Evolutionary conservation across 2,113 vertebrate genomes (phyloP).

Genomic region (Corvus hawaiiensis): DNA sequence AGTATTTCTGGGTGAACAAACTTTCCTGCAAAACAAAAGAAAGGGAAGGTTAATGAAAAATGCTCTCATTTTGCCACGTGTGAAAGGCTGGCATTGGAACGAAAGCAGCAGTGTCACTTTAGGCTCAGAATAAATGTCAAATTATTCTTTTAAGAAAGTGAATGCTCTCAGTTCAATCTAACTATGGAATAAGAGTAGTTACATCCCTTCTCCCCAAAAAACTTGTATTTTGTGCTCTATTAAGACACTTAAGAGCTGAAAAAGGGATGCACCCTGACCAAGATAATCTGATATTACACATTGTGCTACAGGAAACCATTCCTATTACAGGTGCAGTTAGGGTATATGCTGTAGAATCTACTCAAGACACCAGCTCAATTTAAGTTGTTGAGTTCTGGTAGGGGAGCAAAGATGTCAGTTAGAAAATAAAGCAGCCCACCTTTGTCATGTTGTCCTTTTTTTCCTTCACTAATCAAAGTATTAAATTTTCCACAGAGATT

Average conservation of each 20-base stretch:
- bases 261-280: background rate
- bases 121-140: background rate
- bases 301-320: background rate
- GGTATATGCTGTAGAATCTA: background rate
- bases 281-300: background rate
- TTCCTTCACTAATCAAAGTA: background rate
- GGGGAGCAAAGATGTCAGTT: background rate
- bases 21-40: slow-evolving; percentile 77
- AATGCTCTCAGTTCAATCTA: background rate
- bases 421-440: background rate
- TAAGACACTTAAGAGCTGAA: background rate
- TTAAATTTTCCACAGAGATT: background rate
- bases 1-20: slow-evolving; percentile 92
- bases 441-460: fast-evolving
- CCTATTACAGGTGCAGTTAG: background rate
- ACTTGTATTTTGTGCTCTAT: background rate
- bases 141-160: background rate
- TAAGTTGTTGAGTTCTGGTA: background rate
- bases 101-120: background rate
- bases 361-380: background rate
- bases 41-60: background rate
- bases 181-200: background rate
- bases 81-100: background rate
- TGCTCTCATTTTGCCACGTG: background rate
- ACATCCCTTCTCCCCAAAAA: background rate